Base-by-base conservation (phyloP, 2,888 invertebrate species). In the Standfussiana lucernea region DNA sequence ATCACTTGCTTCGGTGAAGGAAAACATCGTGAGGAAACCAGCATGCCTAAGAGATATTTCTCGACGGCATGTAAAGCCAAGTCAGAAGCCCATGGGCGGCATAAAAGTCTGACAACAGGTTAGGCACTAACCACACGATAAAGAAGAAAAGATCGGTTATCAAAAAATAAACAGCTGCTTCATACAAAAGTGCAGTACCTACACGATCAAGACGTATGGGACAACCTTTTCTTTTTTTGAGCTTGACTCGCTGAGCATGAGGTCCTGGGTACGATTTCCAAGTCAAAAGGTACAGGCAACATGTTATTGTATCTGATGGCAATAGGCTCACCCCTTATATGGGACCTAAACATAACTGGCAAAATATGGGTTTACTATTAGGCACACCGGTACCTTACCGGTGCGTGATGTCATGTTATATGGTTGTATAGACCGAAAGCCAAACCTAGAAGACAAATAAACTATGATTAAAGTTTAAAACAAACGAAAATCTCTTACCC, bases 391-490 rank as follows among this genome's bases (percentile, higher is more conserved):
- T 59, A 1, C 32, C 18, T 18, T 8, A 32, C 32, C 59, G 0
- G 28, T 56, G 7, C 15, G 15, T 21, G 8, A 18, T 28, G 18
- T 45, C 18, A 18, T 18, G 7, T 11, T n/a, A 10, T n/a, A 28
- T 56, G 4, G n/a, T 21, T 37, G 21, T 15, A 42, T 10, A 32
- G 10, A 59, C 13, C 24, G 7, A 61, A 61, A 50, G 7, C 21
- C 8, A 15, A 47, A 13, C 15, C n/a, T 11, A n/a, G 2, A 11
- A 32, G 11, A 56, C 32, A 59, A 24, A 75, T 50, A 64, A 64
- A 47, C 35, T 53, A n/a, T 8, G 42, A 18, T 59, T 28, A 24
- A 76, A 77, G 18, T 62, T 65, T 21, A 53, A 69, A 82, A 61
- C 45, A 59, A 80, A 61, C 53, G 35, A 47, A 53, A 45, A 70